Evolutionary conservation across 2,888 invertebrate species (phyloP).

Genomic region (Troglohyphantes excavatus): DNA sequence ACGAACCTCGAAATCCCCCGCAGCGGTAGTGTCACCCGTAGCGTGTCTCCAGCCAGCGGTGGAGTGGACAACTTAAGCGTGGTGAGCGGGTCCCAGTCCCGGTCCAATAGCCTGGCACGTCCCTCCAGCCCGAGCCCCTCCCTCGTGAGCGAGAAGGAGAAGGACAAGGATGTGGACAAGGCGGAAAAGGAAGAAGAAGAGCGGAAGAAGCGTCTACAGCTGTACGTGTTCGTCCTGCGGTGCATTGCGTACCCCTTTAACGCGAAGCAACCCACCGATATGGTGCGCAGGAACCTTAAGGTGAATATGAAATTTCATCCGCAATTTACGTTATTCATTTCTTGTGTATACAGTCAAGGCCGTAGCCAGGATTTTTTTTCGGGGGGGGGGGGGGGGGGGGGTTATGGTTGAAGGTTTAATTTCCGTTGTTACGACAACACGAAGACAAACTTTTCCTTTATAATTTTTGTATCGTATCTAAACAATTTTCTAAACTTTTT

Average conservation of each 20-base stretch:
- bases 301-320: no score
- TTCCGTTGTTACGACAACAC: no score
- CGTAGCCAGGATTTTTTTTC: no score
- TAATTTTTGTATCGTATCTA: no score
- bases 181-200: constrained; percentile 98
- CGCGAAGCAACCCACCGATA: constrained; percentile 99
- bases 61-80: constrained; percentile 80
- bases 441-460: no score
- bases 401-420: no score
- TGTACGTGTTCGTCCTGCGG: constrained; percentile 98
- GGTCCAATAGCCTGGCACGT: constrained; percentile 82
- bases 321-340: no score
- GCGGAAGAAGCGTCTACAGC: constrained; percentile 94
- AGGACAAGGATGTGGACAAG: constrained; percentile 86
- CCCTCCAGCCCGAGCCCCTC: constrained; percentile 83
- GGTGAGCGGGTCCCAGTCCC: constrained; percentile 80
- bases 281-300: constrained; percentile 97
- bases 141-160: constrained; percentile 81
- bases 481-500: no score
- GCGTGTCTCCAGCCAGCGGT: constrained; percentile 79
- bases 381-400: no score
- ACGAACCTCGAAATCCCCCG: constrained; percentile 79
- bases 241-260: constrained; percentile 99
- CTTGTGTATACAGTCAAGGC: no score
- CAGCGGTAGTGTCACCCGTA: constrained; percentile 79